Base-by-base conservation (phyloP, 2,797 vertebrate genomes). In the Kryptopterus vitreolus region DNA sequence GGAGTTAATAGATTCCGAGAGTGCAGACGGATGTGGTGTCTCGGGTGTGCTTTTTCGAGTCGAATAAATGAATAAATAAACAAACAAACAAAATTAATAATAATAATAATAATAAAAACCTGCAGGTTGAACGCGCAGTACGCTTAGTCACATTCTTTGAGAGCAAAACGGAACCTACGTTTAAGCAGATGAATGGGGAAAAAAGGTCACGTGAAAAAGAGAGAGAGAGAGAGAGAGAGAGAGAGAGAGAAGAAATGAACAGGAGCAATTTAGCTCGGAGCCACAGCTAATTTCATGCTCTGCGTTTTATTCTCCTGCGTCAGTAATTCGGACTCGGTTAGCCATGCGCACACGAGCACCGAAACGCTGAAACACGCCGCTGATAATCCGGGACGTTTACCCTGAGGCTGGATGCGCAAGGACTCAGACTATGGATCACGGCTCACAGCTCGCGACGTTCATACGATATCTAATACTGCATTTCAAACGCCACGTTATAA, bases 201-300 rank as follows among this genome's bases (percentile, higher is more conserved):
- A 81, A 74, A 48, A 62, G 29, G 83, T 86, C 81, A 88, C 85
- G 84, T 68, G 81, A 72, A 76, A 84, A 59, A 59, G 58, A 35
- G 50, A 58, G 33, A 12, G 61, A 29, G 65, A 20, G 43, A 53
- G 55, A 58, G 52, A 74, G 72, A 24, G 26, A 26, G 13, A 50
- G 48, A 2, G 52, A 43, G 10, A 43, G 65, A 15, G n/a, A 24
- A 68, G 31, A 79, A 76, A 74, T 35, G 76, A 87, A 85, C 77
- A 87, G 76, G 65, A 65, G 83, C 84, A 85, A 88, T 89, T 88
- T 86, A 86, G 85, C 85, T 87, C 68, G 81, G 75, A 90, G 88
- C 87, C 85, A 85, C 85, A 89, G 89, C 88, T 92, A 91, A 92
- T 92, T 92, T 92, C 90, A 92, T 91, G 89, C 89, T 89, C 86